These are phyloP conservation scores for Mesorhabditis belari DNA, from an alignment of 2,888 invertebrate genomes.

Conservation along the genomic window DNA sequence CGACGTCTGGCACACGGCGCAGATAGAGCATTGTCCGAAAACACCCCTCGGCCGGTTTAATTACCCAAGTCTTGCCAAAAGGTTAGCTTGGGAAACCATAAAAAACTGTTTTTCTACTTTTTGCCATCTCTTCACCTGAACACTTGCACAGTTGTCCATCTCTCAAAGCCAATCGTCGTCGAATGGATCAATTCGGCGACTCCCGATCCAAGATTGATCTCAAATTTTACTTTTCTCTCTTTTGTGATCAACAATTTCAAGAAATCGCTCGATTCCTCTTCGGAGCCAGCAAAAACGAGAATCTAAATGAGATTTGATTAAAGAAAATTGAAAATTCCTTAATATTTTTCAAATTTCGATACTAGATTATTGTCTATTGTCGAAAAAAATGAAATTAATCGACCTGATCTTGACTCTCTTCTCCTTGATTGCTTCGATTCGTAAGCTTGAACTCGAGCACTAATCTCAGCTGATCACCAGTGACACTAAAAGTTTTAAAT, in stretches of 20 bases:
- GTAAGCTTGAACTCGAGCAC: conserved; percentile 19
- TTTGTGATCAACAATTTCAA: conserved; percentile 15
- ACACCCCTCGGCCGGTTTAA: no score
- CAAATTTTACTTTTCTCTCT: conserved; percentile 14
- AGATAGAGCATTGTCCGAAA: no score
- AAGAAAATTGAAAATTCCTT: no score
- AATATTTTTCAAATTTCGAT: no score
- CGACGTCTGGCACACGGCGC: no score
- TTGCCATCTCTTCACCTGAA: conserved; percentile 9
- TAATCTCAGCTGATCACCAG: conserved; percentile 20
- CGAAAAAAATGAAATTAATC: no score
- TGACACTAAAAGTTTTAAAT: conserved; percentile 16
- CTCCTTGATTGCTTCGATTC: conserved; percentile 8
- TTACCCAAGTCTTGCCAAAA: no score
- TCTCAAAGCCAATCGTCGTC: conserved; percentile 11
- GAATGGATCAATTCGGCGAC: conserved; percentile 24
- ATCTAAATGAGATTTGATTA: conserved; percentile 7
- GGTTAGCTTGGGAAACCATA: no score
- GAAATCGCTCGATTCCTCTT: conserved; percentile 20
- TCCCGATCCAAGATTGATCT: conserved; percentile 29
- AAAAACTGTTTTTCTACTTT: no score
- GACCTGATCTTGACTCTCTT: no score
- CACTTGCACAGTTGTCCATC: conserved; percentile 29
- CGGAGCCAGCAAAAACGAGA: conserved; percentile 16
- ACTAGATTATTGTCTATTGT: no score